phyloP scores from a whole-genome alignment of 2,113 vertebrate genomes.

The Irena cyanogastra region DNA sequence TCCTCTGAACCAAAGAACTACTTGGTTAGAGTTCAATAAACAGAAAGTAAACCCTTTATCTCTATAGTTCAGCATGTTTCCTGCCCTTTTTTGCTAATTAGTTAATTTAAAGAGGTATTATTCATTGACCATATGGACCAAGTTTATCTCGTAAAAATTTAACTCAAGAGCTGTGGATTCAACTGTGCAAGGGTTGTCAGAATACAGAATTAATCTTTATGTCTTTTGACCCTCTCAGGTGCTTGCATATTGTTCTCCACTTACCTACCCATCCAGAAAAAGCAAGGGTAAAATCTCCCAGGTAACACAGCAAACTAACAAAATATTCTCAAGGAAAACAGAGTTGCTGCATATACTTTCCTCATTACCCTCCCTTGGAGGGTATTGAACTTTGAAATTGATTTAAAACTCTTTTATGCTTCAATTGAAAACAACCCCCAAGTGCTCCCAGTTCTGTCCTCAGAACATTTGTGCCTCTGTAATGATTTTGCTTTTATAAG shows the following conservation, averaged over 20 bases:
- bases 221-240: background rate
- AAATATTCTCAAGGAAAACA: background rate
- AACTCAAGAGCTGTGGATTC: background rate
- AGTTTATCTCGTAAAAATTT: background rate
- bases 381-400: background rate
- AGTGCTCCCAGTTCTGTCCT: background rate
- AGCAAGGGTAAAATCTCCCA: background rate
- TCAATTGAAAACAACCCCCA: background rate
- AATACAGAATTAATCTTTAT: background rate
- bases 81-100: background rate
- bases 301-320: background rate
- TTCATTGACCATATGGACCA: background rate
- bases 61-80: background rate
- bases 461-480: background rate
- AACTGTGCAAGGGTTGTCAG: background rate
- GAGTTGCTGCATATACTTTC: background rate
- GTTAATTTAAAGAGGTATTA: background rate
- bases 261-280: background rate
- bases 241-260: background rate
- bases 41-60: background rate
- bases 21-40: background rate
- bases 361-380: background rate
- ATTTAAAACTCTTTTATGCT: slow-evolving; percentile 1
- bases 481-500: slow-evolving; percentile 9
- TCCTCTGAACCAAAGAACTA: background rate